Base-by-base conservation (phyloP, 2,113 vertebrate genomes). In the Tupaia chinensis region DNA sequence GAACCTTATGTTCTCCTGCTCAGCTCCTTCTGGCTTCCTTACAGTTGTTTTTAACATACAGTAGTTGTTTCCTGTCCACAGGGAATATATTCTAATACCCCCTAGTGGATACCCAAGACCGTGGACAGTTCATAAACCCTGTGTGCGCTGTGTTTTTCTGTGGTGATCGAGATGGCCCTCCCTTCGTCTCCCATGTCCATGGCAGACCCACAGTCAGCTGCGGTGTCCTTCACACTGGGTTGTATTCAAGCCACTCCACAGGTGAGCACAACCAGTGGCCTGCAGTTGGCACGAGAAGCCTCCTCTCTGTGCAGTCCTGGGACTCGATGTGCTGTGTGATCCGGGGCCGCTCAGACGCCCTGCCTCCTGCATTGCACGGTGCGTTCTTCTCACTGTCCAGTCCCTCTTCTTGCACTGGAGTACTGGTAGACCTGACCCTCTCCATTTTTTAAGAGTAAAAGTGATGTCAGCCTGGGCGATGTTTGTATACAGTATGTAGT, bases 141-240 rank as follows among this genome's bases (percentile, higher is more conserved):
- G 32, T 32, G 32, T 32, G 32, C 32, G 32, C 32, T 32, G 32
- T 32, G 32, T 32, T 32, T 32, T 32, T 32, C 32, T 32, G 32
- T 32, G 32, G 32, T 32, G 32, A 32, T 32, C 32, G 32, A 32
- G 32, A 32, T 32, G 27, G n/a, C 56, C 17, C 19, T 80, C 16
- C 15, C 16, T 4, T 65, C 1, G 4, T 7, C 3, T 63, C 1
- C 6, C 1, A 0, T 29, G 74, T 16, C 82, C 9, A 12, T 6
- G 3, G 65, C 12, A 11, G 15, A 23, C 13, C 69, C 87, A 23
- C 44, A 10, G 5, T 61, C 5, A 8, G 1, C 17, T 8, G 0
- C 1, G 79, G 20, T 2, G 34, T 32, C 89, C 34, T 32, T 76
- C 11, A 60, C 11, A 4, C 23, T 0, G 8, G 61, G 34, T 44